A percentile compares a stretch with the other conserved stretches of the same genome.
These are phyloP conservation scores for Zaprionus nigranus DNA, from an alignment of 1,140 invertebrate species.

Conservation along the genomic window DNA sequence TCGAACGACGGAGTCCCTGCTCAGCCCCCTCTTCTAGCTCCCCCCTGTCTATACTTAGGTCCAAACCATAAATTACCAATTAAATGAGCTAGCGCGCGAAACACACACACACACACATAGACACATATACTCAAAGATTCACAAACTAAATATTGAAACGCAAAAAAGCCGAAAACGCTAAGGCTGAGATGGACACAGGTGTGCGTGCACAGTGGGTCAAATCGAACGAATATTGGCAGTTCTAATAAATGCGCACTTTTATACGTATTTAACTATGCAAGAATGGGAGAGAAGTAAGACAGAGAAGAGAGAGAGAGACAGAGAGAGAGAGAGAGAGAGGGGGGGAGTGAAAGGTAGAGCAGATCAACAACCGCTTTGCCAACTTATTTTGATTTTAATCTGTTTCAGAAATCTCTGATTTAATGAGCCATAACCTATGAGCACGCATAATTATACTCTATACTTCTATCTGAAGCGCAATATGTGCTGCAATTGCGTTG, in stretches of 20 bases:
- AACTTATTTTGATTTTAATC: slow-evolving; percentile 18
- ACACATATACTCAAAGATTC: slow-evolving; percentile 65
- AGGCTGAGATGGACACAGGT: slow-evolving; percentile 31
- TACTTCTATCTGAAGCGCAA: slow-evolving; percentile 11
- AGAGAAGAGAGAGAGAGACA: neutral
- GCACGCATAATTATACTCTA: slow-evolving; percentile 11
- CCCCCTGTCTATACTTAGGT: slow-evolving; percentile 17
- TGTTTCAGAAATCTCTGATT: slow-evolving; percentile 15
- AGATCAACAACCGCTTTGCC: slow-evolving; percentile 4
- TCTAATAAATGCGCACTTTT: slow-evolving; percentile 38
- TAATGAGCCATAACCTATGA: slow-evolving; percentile 26
- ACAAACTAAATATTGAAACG: slow-evolving; percentile 79
- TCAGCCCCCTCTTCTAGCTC: too few relatives aligned
- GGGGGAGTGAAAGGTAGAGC: neutral
- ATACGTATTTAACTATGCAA: slow-evolving; percentile 5
- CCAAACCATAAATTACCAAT: slow-evolving; percentile 75
- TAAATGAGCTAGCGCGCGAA: slow-evolving; percentile 75
- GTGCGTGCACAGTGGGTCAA: slow-evolving; percentile 38
- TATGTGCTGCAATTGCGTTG: slow-evolving; percentile 2
- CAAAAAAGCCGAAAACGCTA: slow-evolving; percentile 67
- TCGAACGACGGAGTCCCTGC: neutral
- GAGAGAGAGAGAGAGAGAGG: neutral
- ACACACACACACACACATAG: slow-evolving; percentile 30
- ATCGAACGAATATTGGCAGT: slow-evolving; percentile 1
- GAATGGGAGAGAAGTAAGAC: neutral